A percentile compares a stretch with the other conserved stretches of the same genome.
phyloP scores from a whole-genome alignment of 64 coral and sea anemone genomes.

The Pocillopora verrucosa region DNA sequence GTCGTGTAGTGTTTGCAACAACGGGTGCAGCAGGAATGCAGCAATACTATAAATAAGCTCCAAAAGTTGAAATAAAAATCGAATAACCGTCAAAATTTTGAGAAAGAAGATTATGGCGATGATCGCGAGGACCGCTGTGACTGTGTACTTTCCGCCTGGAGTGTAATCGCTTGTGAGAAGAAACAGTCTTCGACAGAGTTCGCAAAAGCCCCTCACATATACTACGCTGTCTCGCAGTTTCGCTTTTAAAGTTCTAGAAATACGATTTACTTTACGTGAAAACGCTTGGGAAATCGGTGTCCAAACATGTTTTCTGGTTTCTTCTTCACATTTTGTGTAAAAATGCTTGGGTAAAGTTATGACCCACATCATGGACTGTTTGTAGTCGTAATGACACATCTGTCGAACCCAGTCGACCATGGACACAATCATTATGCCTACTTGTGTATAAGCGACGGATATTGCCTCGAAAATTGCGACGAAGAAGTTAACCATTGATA shows the following conservation, averaged over 20 bases:
- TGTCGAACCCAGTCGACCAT: neutral
- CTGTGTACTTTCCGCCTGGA: conserved; percentile 46
- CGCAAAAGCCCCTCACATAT: conserved; percentile 45
- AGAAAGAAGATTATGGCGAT: conserved; percentile 5
- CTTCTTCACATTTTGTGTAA: conserved; percentile 1
- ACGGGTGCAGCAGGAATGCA: conserved; percentile 33
- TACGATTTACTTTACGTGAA: neutral
- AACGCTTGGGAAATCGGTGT: neutral
- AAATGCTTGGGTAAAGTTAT: neutral
- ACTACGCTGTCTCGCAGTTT: conserved; percentile 27
- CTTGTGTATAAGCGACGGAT: neutral
- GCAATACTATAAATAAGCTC: neutral
- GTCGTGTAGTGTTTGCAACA: conserved; percentile 38
- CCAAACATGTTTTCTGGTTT: neutral
- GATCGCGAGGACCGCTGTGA: conserved; percentile 13
- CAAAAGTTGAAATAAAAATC: conserved; percentile 28
- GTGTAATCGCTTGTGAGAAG: conserved; percentile 54
- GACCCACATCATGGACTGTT: neutral
- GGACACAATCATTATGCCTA: neutral
- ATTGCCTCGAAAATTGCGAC: neutral
- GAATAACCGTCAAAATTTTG: conserved; percentile 20
- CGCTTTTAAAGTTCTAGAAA: neutral
- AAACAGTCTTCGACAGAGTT: conserved; percentile 62
- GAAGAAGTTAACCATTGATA: neutral
- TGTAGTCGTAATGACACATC: conserved; percentile 22